A percentile compares a stretch with the other conserved stretches of the same genome.
These are phyloP conservation scores for Hyposoter dolosus DNA, from an alignment of 2,888 invertebrate genomes.

Conservation along the genomic window DNA sequence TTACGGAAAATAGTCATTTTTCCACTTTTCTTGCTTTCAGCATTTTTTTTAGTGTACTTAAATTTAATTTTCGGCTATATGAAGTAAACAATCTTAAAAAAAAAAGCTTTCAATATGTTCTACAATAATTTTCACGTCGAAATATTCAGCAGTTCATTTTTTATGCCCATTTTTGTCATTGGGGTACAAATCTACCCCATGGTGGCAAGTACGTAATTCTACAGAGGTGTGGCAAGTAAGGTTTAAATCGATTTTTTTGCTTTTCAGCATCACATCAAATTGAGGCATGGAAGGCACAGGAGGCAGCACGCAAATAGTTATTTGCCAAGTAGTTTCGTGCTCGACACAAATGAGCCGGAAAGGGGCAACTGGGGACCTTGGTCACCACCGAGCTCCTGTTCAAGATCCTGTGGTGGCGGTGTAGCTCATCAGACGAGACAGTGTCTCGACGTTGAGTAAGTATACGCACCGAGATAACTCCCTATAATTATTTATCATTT, in stretches of 20 bases:
- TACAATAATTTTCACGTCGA: no score
- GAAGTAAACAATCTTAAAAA: no score
- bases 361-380: constrained; percentile 93
- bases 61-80: no score
- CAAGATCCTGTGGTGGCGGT: constrained; percentile 96
- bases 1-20: no score
- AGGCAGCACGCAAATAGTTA: constrained; percentile 92
- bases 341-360: constrained; percentile 89
- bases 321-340: constrained; percentile 90
- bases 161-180: no score
- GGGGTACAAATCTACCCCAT: no score
- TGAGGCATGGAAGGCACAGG: constrained; percentile 88
- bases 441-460: constrained; percentile 89
- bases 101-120: no score
- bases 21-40: no score
- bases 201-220: no score
- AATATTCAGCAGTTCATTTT: no score
- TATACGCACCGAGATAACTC: constrained; percentile 54
- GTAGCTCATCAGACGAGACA: constrained; percentile 94
- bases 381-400: constrained; percentile 94
- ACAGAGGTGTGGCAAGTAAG: no score
- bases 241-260: constrained; percentile 53
- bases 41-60: no score
- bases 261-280: constrained; percentile 87
- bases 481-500: constrained; percentile 25